Evolutionary conservation across 2,113 vertebrate species (phyloP), one percentile per base, ranked within the genome.

Genomic region (Sinocyclocheilus rhinocerous): DNA sequence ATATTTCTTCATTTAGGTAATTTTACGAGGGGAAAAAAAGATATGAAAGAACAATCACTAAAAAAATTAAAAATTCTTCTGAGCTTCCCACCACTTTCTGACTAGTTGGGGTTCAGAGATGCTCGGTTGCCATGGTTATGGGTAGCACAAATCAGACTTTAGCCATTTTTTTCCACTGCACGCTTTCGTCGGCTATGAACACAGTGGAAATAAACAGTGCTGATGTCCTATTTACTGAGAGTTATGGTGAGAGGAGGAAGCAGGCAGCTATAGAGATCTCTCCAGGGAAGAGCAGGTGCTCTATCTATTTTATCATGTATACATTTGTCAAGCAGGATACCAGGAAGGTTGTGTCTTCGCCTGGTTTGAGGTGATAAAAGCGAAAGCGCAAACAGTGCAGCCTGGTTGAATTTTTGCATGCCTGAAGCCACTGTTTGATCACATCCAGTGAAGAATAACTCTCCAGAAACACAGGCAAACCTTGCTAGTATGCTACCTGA

Each of bases 71-170:
- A 26, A 26, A 33, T 29, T 2, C 2, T 13, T 29, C 63, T 16
- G 26, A 36, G 65, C 29, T 69, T 67, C 73, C 33, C 84, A 86
- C 89, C 85, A 87, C 85, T 45, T 45, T 45, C 84, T 91, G 87
- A 90, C 90, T 82, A 90, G 85, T 72, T 83, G 78, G 9, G 83
- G 36, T 88, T 76, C 85, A 83, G 87, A 90, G 88, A 88, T 81
- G 89, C 87, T 20, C 77, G 6, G 91, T 95, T 86, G 55, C 91
- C 91, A 94, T 94, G 92, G 92, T 84, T 90, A 94, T 90, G 81
- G 67, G 88, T 84, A 83, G 89, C 86, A 72, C 86, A 88, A 88
- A 92, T 86, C 89, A 83, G 89, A 91, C 87, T 90, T 85, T 84
- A 88, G 90, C 81, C 81, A 89, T 86, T 79, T 9, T 88, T 48